Conservation (phyloP, 1,140 invertebrate genomes). For the Meloidogyne floridensis region DNA sequence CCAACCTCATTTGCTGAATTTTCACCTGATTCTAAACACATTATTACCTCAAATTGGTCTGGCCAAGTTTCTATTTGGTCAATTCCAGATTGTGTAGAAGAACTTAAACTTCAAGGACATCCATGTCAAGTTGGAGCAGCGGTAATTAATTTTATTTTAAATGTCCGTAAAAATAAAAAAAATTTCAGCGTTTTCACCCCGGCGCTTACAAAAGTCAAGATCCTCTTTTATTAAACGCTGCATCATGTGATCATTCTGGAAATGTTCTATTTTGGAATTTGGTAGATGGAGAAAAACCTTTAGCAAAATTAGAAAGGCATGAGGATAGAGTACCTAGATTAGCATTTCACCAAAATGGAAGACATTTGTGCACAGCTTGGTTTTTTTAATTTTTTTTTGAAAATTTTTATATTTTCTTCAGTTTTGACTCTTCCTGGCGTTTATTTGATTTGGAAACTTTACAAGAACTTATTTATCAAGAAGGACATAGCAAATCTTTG, state of each 20-base stretch:
- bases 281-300: constrained; percentile 76
- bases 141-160: constrained; percentile 8
- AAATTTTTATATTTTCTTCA: constrained; percentile 45
- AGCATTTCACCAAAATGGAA: constrained; percentile 90
- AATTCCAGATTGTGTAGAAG: constrained; percentile 50
- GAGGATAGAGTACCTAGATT: constrained; percentile 84
- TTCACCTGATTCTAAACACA: constrained; percentile 62
- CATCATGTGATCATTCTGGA: constrained; percentile 89
- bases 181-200: constrained; percentile 56
- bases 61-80: constrained; percentile 59
- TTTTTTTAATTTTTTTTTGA: constrained; percentile 53
- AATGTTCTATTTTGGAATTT: constrained; percentile 91
- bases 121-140: constrained; percentile 50
- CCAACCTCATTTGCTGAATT: constrained; percentile 59
- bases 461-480: constrained; percentile 93
- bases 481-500: constrained; percentile 92
- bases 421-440: constrained; percentile 92
- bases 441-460: constrained; percentile 91
- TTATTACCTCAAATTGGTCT: constrained; percentile 64
- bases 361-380: constrained; percentile 88
- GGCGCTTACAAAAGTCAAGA: constrained; percentile 51
- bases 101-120: constrained; percentile 46
- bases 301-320: constrained; percentile 87
- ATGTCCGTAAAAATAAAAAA: background rate
- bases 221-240: constrained; percentile 67